phyloP scores from a whole-genome alignment of 2,113 vertebrate species.

The Hypomesus transpacificus region DNA sequence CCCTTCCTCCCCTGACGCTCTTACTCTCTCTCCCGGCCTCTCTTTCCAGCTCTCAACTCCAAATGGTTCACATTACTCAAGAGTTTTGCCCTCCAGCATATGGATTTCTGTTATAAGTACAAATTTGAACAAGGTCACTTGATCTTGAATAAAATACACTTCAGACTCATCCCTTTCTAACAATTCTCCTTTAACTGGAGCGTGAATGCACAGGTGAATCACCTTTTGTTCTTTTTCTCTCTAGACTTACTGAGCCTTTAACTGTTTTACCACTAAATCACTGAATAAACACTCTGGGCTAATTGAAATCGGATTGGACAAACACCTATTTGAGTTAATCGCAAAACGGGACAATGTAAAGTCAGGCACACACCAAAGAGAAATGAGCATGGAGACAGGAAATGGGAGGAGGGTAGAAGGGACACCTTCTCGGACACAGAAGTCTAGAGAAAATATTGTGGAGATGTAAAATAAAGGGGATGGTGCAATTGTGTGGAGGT shows the following conservation, averaged over 20 bases:
- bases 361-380: slow-evolving; percentile 17
- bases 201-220: neutral
- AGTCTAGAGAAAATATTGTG: slow-evolving; percentile 20
- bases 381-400: slow-evolving; percentile 5
- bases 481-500: slow-evolving; percentile 19
- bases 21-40: too few species aligned
- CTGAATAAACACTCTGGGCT: slow-evolving; percentile 40
- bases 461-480: slow-evolving; percentile 6
- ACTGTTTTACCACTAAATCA: neutral
- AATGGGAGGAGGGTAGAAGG: slow-evolving; percentile 16
- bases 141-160: neutral
- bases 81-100: neutral
- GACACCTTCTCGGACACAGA: neutral
- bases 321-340: slow-evolving; percentile 43
- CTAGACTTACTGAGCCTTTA: neutral
- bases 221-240: too few species aligned
- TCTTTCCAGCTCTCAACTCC: too few species aligned
- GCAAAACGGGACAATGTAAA: slow-evolving; percentile 40
- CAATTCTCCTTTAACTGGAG: neutral
- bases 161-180: neutral
- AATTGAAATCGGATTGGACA: slow-evolving; percentile 48
- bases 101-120: slow-evolving; percentile 1
- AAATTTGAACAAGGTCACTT: neutral
- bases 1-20: neutral
- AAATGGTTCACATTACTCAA: neutral